phyloP scores from a whole-genome alignment of 2,888 invertebrate species.

The Julus scanicus region DNA sequence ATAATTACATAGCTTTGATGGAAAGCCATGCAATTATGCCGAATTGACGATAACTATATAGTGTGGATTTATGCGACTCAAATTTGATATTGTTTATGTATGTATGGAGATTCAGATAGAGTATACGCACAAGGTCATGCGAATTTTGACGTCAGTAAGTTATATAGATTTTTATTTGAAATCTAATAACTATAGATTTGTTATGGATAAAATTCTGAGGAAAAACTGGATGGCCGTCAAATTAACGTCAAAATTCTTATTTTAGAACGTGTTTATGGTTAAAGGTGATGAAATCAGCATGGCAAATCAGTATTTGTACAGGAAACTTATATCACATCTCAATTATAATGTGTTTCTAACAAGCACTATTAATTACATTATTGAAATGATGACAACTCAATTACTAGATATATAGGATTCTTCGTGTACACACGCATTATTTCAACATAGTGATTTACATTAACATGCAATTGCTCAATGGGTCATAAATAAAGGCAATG shows the following conservation, averaged over 20 bases:
- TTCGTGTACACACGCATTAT: too few relatives aligned
- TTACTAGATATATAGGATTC: too few relatives aligned
- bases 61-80: not conserved
- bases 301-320: too few relatives aligned
- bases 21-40: constrained; percentile 8
- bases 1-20: not conserved
- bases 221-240: constrained; percentile 1
- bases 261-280: not conserved
- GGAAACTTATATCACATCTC: too few relatives aligned
- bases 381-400: too few relatives aligned
- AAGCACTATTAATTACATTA: too few relatives aligned
- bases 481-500: too few relatives aligned
- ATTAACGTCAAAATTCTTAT: not conserved
- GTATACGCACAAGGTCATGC: not conserved
- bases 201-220: not conserved
- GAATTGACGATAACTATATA: constrained; percentile 3
- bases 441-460: too few relatives aligned
- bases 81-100: not conserved
- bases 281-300: too few relatives aligned
- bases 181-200: not conserved
- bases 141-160: not conserved
- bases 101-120: not conserved
- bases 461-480: too few relatives aligned
- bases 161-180: not conserved
- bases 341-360: too few relatives aligned